Evolutionary conservation across 2,113 vertebrate species (phyloP), one percentile per base, ranked within the genome.

Genomic region (Poeciliopsis occidentalis): DNA sequence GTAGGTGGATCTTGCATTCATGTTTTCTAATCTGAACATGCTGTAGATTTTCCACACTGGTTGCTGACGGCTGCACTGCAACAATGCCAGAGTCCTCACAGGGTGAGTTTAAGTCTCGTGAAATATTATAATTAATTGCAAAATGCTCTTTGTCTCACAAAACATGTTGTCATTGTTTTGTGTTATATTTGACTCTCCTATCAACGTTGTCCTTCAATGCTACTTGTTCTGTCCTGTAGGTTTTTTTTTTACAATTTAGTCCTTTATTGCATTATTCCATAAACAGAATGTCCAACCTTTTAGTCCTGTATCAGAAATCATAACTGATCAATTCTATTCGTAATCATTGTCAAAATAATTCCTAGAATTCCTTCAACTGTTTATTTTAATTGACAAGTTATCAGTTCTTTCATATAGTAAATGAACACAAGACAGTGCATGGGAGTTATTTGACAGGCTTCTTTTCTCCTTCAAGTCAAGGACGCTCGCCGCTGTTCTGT

Each of bases 61-160:
- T 92, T 94, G 94, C 92, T 94, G 92, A 93, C 95, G 89, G 88
- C 92, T 93, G 78, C 71, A 65, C 85, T 67, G 63, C 94, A 92
- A 94, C 91, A 91, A 96, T 98, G 95, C 95, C 96, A 51, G 93
- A 94, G 91, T 94, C 93, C 67, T 95, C 90, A 71, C 64, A 94
- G 92, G 96, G 96, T 98, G 95, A 94, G 80, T 71, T 63, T 8
- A 81, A 8, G 27, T 64, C 8, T 8, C 26, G 12, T 31, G 1
- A 39, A 41, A 68, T n/a, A 32, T 12, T 57, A 4, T n/a, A 1
- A 32, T 8, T 24, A 24, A 13, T 72, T 17, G 51, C 8, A 57
- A 24, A 27, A 34, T 32, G 27, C 44, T 17, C 17, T 47, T 47
- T 47, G 44, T 47, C 44, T 47, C 44, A 47, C 44, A 47, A 47